Evolutionary conservation across 2,113 vertebrate genomes (phyloP), one percentile per base, ranked within the genome.

Genomic region (Ivindomyrus marchei): DNA sequence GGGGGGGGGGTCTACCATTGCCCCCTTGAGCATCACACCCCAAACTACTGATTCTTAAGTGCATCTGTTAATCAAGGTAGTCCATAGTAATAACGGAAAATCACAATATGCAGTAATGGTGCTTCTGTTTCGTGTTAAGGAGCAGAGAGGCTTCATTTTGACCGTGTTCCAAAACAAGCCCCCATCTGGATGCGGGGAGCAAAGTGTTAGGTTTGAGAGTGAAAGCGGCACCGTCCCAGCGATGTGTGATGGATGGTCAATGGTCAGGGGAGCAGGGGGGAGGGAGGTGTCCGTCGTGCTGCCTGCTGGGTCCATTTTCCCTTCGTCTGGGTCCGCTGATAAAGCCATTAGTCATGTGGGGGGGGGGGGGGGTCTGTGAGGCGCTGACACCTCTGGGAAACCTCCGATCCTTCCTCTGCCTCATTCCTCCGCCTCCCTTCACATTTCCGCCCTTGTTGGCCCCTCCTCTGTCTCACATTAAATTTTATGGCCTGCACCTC

Each of bases 331-430:
- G 91, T 90, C 85, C 85, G 88, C 92, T 92, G 94, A 94, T 94
- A 93, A 95, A 92, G 91, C 90, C 93, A 94, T 95, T 94, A 95
- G 90, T 95, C 93, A 94, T 83, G 36, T 83, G 36, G 36, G 45
- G 53, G 88, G 52, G 88, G n/a, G n/a, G 52, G 52, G 53, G 19
- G 53, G 53, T 91, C 70, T 91, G 90, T 47, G 39, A 3, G 88
- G 85, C 74, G 9, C 52, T 39, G 89, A 90, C 58, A 88, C 70
- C 89, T 39, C 70, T 70, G 27, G 52, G 77, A 42, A 62, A 13
- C 62, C 88, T 15, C 88, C 52, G 83, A 52, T 49, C n/a, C 27
- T 31, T 90, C 80, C 21, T 46, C 53, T 36, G 17, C 39, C 58
- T 86, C 87, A 1, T 62, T n/a, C 58, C 58, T 66, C 58, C 31